Evolutionary conservation across 92 coral and sea anemone genomes (phyloP), one percentile per base, ranked within the genome.

Genomic region (Nematostella vectensis): DNA sequence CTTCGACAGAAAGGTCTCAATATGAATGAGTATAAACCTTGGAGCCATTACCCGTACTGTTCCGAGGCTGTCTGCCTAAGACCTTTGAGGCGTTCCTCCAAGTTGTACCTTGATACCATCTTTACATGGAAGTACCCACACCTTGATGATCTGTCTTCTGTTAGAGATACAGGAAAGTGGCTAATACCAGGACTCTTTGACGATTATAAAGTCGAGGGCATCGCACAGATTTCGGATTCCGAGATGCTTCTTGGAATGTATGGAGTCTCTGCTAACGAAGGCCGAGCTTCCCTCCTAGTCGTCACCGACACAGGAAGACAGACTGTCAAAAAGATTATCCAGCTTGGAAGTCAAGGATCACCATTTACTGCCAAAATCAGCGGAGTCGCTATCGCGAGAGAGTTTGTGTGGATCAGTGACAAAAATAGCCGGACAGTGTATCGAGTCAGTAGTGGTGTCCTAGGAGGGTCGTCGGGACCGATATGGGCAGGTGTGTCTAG

Each of bases 111-210:
- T 1, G 67, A 62, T 9, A 77, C 80, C 10, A 78, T 91, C 15
- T 91, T 91, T 45, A 61, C 86, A 6, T 86, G 94, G 83, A 91
- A 82, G 58, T 91, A 70, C 57, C 91, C 93, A 24, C 98, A 91
- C 49, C 75, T 91, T 6, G 98, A 91, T 33, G 98, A 91, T 59
- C 77, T 91, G 18, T 88, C 98, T 1, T 81, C 98, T 18, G 72
- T 86, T 67, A 47, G 71, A 19, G 74, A 57, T 30, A 48, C 83
- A 16, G 96, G 91, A n/a, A 76, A 77, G 36, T 86, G 98, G 98
- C 79, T 82, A 13, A 84, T 73, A 18, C 98, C 98, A 1, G 96
- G 98, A 9, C 75, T 91, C 10, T 91, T 91, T 59, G 98, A 91
- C 54, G 80, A 87, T 36, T 91, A 91, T 57, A 91, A 91, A 62